A percentile compares a stretch with the other conserved stretches of the same genome.
phyloP scores from a whole-genome alignment of 53 echinoderm and acorn worm species.

The Glandiceps talaboti region DNA sequence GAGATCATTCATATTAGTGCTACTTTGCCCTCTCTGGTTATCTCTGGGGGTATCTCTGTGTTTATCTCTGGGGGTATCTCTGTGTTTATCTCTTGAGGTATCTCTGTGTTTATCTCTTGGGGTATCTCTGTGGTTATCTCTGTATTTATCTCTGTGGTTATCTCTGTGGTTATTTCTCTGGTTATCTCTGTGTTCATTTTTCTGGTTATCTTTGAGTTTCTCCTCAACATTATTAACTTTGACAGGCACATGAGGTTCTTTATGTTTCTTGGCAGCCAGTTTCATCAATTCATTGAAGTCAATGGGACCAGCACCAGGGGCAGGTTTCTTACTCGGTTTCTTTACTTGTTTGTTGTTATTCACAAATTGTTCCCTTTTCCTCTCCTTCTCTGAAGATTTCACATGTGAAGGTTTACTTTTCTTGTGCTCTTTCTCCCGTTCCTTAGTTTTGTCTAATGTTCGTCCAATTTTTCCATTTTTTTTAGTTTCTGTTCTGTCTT shows the following conservation, averaged over 20 bases:
- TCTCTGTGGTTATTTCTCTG: neutral
- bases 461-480: constrained; percentile 5
- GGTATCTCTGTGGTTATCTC: too few relatives aligned
- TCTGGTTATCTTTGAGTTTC: neutral
- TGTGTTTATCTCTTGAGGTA: too few relatives aligned
- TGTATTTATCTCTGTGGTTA: too few relatives aligned
- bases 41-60: too few relatives aligned
- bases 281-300: constrained; percentile 54
- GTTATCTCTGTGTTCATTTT: too few relatives aligned
- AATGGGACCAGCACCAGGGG: constrained; percentile 30
- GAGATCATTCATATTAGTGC: too few relatives aligned
- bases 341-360: constrained; percentile 26
- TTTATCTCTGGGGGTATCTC: too few relatives aligned
- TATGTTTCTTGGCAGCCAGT: constrained; percentile 42
- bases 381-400: constrained; percentile 37
- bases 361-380: constrained; percentile 37
- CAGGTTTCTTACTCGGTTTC: constrained; percentile 20
- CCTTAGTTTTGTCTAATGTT: neutral
- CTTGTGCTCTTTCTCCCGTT: neutral
- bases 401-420: too few relatives aligned
- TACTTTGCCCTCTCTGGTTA: too few relatives aligned
- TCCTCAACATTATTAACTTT: neutral
- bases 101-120: too few relatives aligned
- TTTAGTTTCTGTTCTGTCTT: neutral
- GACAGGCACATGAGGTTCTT: neutral